Base-by-base conservation (phyloP, 2,113 vertebrate species). In the Neomonachus schauinslandi region DNA sequence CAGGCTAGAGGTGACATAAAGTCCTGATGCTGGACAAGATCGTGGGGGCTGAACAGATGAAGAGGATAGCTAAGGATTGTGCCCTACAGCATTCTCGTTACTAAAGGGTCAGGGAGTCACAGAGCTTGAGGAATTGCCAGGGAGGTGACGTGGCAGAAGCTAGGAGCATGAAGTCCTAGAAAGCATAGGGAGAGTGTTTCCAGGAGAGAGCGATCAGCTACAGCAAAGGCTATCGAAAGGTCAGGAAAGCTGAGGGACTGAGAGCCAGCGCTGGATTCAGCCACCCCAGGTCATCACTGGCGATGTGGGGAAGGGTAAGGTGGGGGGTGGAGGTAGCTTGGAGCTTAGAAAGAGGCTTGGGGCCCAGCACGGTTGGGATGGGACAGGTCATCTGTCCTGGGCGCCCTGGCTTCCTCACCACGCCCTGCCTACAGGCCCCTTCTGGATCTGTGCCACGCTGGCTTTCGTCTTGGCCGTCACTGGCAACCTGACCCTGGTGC, bases 401-500 rank as follows among this genome's bases (percentile, higher is more conserved):
- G 49, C 80, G 24, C 12, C 11, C n/a, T 39, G 31, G 16, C 12
- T 28, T 13, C 55, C 84, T 87, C 61, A 79, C 22, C 0, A 0
- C 22, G 4, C 31, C 33, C 31, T 2, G 4, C 7, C 90, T 16
- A 0, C 85, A 99, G 99, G 99, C 9, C 99, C 99, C 1, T 99
- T 99, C 97, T 99, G 99, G 99, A 99, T 99, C 95, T 99, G 99
- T 6, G 99, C 99, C 89, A 99, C 99, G 0, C 98, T 99, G 95
- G 99, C 99, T 51, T 99, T 99, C 49, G 99, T 99, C 1, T 96
- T 99, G 69, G 99, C 99, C 0, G 96, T 99, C 96, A 99, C 99
- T 5, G 99, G 99, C 72, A 99, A 99, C 95, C 94, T 99, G 96
- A 99, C 99, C 21, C 98, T 98, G 24, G 98, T 99, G 97, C 97